Evolutionary conservation across 2,888 invertebrate genomes (phyloP).

Genomic region (Cryptocheilus praepositus): DNA sequence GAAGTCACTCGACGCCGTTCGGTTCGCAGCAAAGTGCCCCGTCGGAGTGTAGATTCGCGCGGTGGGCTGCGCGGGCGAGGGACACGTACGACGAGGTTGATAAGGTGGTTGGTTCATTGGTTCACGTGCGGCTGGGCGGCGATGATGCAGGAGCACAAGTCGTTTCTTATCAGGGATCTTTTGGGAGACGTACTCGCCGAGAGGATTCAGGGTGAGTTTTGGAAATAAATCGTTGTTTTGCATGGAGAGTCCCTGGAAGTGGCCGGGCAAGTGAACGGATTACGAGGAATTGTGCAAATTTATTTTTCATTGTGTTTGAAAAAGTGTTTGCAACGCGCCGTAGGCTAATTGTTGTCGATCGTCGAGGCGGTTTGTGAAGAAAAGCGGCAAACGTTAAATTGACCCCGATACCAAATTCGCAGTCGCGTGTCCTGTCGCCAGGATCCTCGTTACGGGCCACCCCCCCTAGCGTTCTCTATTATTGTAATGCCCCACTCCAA

Average conservation of each 20-base stretch:
- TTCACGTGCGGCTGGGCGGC: neutral
- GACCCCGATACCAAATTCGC: neutral
- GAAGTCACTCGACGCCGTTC: constrained; percentile 11
- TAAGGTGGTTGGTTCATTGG: neutral
- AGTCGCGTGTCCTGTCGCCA: constrained; percentile 44
- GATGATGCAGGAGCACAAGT: constrained; percentile 78
- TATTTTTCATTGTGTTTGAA: too few species aligned
- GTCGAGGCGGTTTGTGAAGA: neutral
- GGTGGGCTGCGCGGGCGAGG: constrained; percentile 1
- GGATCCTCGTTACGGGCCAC: constrained; percentile 64
- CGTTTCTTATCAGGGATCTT: constrained; percentile 89
- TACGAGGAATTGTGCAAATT: too few species aligned
- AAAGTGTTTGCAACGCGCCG: too few species aligned
- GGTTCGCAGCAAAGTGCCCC: neutral
- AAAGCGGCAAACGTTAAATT: neutral
- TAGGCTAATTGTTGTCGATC: constrained; percentile 23
- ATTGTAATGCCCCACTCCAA: constrained; percentile 58
- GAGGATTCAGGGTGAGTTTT: constrained; percentile 75
- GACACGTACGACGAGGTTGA: too few species aligned
- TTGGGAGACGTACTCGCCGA: constrained; percentile 83
- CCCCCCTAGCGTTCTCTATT: constrained; percentile 64
- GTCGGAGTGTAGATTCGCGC: constrained; percentile 6
- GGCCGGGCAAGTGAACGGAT: too few species aligned
- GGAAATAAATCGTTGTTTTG: too few species aligned
- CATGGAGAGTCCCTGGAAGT: too few species aligned